phyloP scores from a whole-genome alignment of 2,113 vertebrate species.

The Archilochus colubris region DNA sequence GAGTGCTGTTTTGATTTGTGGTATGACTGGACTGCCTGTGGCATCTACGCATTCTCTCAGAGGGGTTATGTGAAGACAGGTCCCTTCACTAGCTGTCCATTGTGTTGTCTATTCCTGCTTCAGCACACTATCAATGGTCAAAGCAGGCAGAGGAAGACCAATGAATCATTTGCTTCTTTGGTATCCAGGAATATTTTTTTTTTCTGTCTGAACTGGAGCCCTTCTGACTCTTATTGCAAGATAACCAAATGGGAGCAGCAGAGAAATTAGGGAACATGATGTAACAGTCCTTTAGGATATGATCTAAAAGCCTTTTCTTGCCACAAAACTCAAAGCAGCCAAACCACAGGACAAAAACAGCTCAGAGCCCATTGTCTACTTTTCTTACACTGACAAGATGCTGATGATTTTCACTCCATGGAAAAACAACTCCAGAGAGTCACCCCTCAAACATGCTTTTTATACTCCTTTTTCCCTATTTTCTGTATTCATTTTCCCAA shows the following conservation, averaged over 20 bases:
- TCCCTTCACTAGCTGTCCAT: not conserved
- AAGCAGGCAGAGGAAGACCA: not conserved
- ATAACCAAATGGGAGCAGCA: slow-evolving; percentile 41
- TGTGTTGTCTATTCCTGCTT: not conserved
- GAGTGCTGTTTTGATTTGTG: slow-evolving; percentile 12
- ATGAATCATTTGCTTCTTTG: not conserved
- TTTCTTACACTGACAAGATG: slow-evolving; percentile 43
- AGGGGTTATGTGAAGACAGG: not conserved
- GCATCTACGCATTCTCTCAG: not conserved
- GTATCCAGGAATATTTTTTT: slow-evolving; percentile 38
- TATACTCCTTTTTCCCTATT: not conserved
- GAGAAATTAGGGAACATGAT: slow-evolving; percentile 64
- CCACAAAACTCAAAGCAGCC: slow-evolving; percentile 48
- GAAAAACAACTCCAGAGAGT: slow-evolving; percentile 57
- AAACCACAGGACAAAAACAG: slow-evolving; percentile 70
- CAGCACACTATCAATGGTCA: not conserved
- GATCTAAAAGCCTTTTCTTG: slow-evolving; percentile 42
- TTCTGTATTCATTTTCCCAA: slow-evolving; percentile 24
- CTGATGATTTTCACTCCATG: slow-evolving; percentile 23
- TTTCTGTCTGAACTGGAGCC: not conserved
- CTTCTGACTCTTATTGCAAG: slow-evolving; percentile 36
- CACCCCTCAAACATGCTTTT: slow-evolving; percentile 44
- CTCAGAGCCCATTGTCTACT: slow-evolving; percentile 62
- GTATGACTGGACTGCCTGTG: not conserved
- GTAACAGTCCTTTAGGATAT: slow-evolving; percentile 63